These are phyloP conservation scores for Cephalotes varians DNA, from an alignment of 2,888 invertebrate genomes.

Conservation along the genomic window DNA sequence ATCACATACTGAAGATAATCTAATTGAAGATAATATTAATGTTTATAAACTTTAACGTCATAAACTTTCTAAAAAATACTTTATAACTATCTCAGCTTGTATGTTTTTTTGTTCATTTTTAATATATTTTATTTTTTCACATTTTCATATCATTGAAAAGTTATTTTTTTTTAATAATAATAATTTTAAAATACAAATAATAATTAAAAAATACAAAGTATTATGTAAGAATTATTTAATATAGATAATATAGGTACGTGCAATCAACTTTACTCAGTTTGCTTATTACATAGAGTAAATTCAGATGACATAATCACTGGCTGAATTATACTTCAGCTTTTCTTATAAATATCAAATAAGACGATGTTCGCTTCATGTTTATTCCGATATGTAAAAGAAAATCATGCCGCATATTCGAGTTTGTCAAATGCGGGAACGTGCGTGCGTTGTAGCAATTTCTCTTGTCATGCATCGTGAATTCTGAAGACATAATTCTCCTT, in stretches of 20 bases:
- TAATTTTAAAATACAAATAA: too few relatives aligned
- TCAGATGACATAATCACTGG: slow-evolving; percentile 23
- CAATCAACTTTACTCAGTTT: slow-evolving; percentile 17
- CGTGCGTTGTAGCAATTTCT: slow-evolving; percentile 36
- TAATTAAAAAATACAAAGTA: too few relatives aligned
- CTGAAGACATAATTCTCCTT: slow-evolving; percentile 41
- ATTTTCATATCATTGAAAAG: background rate
- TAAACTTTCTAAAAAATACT: too few relatives aligned
- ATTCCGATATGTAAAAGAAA: slow-evolving; percentile 34
- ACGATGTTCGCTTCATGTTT: slow-evolving; percentile 21
- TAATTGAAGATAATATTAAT: too few relatives aligned
- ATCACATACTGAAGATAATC: too few relatives aligned
- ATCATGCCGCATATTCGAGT: slow-evolving; percentile 24
- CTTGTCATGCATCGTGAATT: slow-evolving; percentile 39
- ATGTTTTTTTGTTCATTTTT: too few relatives aligned
- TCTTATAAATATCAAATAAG: slow-evolving; percentile 51
- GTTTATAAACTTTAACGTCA: too few relatives aligned
- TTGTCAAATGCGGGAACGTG: slow-evolving; percentile 18
- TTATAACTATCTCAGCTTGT: too few relatives aligned
- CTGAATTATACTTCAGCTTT: slow-evolving; percentile 42
- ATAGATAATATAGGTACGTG: background rate
- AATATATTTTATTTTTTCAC: background rate
- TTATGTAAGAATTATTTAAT: background rate
- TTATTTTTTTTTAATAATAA: background rate
- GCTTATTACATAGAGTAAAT: background rate